Base-by-base conservation (phyloP, 2,888 invertebrate species). In the Oligia fasciuncula region DNA sequence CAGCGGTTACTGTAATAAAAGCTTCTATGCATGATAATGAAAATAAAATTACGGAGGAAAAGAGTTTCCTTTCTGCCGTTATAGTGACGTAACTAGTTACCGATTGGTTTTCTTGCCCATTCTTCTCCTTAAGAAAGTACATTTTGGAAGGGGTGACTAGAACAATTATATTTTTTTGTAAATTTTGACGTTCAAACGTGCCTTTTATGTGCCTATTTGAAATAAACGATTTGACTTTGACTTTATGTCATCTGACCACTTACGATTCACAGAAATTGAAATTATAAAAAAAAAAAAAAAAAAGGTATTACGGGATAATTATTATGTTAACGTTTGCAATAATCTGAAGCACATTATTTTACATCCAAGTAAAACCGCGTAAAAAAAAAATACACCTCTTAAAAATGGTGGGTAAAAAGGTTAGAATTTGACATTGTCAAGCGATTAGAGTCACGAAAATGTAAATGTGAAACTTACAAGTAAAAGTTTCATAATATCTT, bases 401-500 rank as follows among this genome's bases (percentile, higher is more conserved):
- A 11, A 60, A 57, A n/a, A n/a, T n/a, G n/a, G n/a, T n/a, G n/a
- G n/a, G n/a, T n/a, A n/a, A n/a, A n/a, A 49, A 60, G n/a, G 1
- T 23, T 69, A 14, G 8, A 46, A 49, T 4, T 19, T 19, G 40
- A 84, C 79, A 60, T 78, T 71, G 35, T 0, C 46, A 49, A 8
- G 4, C 1, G 8, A 62, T 14, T 35, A 35, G 1, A 49, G 8
- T 6, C 40, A 2, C n/a, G 13, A 54, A 71, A 73, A 65, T 23
- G 13, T 19, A 73, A 76, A 85, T 76, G 73, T 73, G 81, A 85
- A 85, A 74, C 66, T 76, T 76, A 43, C 40, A 74, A 68, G 77
- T 84, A 77, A 85, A 87, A 89, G 77, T 82, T 76, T 79, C 68
- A 76, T 77, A 81, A 72, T 76, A 80, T 60, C 85, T 63, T 57